Percentiles rank a stretch among this genome's conserved stretches.
These are phyloP conservation scores for Nesidiocoris tenuis DNA, from an alignment of 2,888 invertebrate species.

Conservation along the genomic window DNA sequence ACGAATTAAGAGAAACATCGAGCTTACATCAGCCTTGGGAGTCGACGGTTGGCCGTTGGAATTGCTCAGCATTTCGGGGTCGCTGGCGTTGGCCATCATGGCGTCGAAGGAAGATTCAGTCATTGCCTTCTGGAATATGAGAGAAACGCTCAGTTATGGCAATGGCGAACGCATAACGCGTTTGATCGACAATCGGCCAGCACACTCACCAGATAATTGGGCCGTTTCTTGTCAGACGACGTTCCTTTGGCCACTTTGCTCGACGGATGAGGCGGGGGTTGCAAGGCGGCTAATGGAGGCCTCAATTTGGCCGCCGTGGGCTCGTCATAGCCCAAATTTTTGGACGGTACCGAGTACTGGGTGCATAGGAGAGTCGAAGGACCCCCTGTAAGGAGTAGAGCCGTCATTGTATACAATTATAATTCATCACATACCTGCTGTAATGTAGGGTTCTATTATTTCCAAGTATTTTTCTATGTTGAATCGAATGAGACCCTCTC, in stretches of 20 bases:
- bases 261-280: slow-evolving; percentile 20
- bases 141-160: too few species aligned
- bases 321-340: slow-evolving; percentile 33
- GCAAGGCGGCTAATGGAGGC: slow-evolving; percentile 21
- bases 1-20: too few species aligned
- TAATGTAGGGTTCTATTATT: not conserved
- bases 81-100: slow-evolving; percentile 44
- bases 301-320: slow-evolving; percentile 24
- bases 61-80: slow-evolving; percentile 21
- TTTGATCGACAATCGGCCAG: too few species aligned
- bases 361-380: slow-evolving; percentile 18
- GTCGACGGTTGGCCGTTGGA: slow-evolving; percentile 8
- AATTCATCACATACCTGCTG: not conserved
- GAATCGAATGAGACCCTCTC: too few species aligned
- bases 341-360: slow-evolving; percentile 23
- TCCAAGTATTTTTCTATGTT: too few species aligned
- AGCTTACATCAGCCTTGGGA: too few species aligned
- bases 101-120: slow-evolving; percentile 45
- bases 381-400: slow-evolving; percentile 8
- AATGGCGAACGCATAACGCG: too few species aligned
- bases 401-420: not conserved
- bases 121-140: slow-evolving; percentile 18
- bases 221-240: not conserved
- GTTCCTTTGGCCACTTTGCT: not conserved
- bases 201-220: not conserved